phyloP scores from a whole-genome alignment of 2,888 invertebrate genomes.

The Pristionchus mayeri region DNA sequence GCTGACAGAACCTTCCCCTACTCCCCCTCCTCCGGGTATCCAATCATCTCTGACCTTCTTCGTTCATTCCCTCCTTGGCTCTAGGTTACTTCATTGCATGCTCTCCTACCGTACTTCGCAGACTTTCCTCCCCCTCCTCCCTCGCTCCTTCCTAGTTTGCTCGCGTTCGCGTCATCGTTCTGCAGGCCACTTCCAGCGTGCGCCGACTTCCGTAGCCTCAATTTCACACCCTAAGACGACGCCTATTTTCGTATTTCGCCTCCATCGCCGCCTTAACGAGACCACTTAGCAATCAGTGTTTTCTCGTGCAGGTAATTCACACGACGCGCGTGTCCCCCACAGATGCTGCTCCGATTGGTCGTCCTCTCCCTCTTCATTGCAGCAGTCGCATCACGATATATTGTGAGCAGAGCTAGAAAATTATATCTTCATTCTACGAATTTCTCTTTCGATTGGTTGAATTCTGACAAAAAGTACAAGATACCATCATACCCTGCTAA shows the following conservation, averaged over 20 bases:
- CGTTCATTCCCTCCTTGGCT: not conserved
- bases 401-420: conserved; percentile 32
- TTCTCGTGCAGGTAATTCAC: conserved; percentile 31
- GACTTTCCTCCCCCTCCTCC: not conserved
- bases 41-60: conserved; percentile 25
- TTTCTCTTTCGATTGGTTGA: too few relatives aligned
- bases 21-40: not conserved
- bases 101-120: not conserved
- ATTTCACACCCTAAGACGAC: not conserved
- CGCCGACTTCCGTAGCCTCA: conserved; percentile 22
- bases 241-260: conserved; percentile 4
- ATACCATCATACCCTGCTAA: too few relatives aligned
- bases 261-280: not conserved
- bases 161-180: not conserved
- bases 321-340: not conserved
- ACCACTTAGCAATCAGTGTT: conserved; percentile 32
- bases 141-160: conserved; percentile 3
- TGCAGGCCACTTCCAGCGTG: conserved; percentile 24
- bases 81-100: not conserved
- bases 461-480: not conserved
- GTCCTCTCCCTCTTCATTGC: conserved; percentile 27
- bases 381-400: conserved; percentile 39
- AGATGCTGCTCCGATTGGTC: conserved; percentile 43
- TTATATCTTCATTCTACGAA: too few relatives aligned
- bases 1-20: not conserved